Conservation (phyloP, 2,113 vertebrate genomes). For the Vicugna pacos region DNA sequence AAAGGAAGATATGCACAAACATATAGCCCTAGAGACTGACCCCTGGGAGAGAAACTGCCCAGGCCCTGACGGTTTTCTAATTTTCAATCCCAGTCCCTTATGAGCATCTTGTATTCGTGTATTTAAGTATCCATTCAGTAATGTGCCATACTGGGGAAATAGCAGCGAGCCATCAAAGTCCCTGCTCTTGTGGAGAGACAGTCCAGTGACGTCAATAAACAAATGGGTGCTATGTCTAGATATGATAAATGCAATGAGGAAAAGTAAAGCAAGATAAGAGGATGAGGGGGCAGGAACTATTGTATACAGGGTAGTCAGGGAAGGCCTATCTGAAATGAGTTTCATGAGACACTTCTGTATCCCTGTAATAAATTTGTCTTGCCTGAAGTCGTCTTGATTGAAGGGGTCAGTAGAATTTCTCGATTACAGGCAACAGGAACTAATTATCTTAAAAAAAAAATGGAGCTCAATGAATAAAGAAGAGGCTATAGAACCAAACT, state of each 20-base stretch:
- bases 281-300: neutral
- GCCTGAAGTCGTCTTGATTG: neutral
- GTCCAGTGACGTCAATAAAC: neutral
- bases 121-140: neutral
- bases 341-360: neutral
- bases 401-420: neutral
- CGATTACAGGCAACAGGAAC: neutral
- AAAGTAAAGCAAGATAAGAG: constrained; percentile 1
- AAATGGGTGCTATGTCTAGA: neutral
- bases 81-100: neutral
- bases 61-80: neutral
- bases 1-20: neutral
- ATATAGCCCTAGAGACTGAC: neutral
- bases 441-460: neutral
- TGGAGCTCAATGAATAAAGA: neutral
- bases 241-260: neutral
- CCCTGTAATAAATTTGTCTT: neutral
- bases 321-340: neutral
- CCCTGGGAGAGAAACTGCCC: neutral
- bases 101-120: neutral
- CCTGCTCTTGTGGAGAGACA: neutral
- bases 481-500: neutral
- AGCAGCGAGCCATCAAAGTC: neutral
- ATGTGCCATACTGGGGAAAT: neutral
- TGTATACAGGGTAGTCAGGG: neutral